Evolutionary conservation across 2,113 vertebrate species (phyloP), one percentile per base, ranked within the genome.

Genomic region (Aegypius monachus): DNA sequence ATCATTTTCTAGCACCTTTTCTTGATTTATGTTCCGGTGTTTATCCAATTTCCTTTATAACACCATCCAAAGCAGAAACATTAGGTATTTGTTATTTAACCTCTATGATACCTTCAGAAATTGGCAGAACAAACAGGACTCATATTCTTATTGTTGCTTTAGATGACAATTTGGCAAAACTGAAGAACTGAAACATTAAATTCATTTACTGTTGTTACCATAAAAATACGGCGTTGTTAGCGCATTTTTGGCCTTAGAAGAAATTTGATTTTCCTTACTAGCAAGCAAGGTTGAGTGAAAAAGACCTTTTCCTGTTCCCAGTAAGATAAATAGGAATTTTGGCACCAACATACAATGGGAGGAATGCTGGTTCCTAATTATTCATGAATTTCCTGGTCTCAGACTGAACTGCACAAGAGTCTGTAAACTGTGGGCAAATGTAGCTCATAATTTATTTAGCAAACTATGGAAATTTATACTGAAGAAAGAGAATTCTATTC

Each of bases 31-130:
- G 63, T 72, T 77, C 59, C 56, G 75, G 53, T 95, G 90, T 96
- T 96, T 97, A 94, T 96, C 72, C 94, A 87, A 63, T 96, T 92
- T 93, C 84, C 78, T 96, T 95, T 97, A 90, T 84, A 93, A 61
- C 66, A 89, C 10, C 45, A 89, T 84, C 70, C 86, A 82, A 87
- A 92, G 67, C 13, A 96, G 90, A 90, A 97, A 89, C 70, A 73
- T 93, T 89, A 77, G 63, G 47, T 75, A 71, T 90, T 97, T 91
- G 89, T 89, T 89, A 83, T 95, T 95, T 96, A 93, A 95, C 93
- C 75, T 96, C 63, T 86, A 43, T 81, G 67, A 56, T 77, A 91
- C 93, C 90, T 97, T 97, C 87, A 95, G 81, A 91, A 94, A 93
- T 50, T 97, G 97, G 90, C 94, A 94, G 94, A 95, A 96, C 83